Evolutionary conservation across 1,140 invertebrate species (phyloP).

Genomic region (Steinernema feltiae): DNA sequence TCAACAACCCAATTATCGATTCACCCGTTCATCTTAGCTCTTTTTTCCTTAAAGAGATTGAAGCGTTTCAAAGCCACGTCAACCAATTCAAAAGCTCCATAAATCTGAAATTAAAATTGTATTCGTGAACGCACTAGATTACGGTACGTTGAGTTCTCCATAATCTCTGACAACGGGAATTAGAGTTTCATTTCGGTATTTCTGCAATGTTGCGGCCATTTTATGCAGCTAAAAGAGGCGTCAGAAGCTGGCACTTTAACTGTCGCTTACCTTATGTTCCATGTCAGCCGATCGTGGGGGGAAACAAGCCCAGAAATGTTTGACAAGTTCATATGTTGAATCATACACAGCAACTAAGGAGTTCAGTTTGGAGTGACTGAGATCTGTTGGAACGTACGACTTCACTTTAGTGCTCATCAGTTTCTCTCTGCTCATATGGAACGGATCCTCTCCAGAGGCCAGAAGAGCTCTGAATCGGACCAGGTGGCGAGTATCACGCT

Average conservation of each 20-base stretch:
- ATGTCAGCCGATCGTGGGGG: constrained; percentile 39
- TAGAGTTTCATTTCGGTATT: not conserved
- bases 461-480: not conserved
- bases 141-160: too few relatives aligned
- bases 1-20: not conserved
- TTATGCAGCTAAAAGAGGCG: not conserved
- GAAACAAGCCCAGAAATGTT: constrained; percentile 53
- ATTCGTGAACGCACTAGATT: too few relatives aligned
- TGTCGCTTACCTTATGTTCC: constrained; percentile 40
- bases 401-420: constrained; percentile 4
- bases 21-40: not conserved
- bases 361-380: not conserved
- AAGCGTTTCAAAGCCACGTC: not conserved
- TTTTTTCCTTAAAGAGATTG: not conserved
- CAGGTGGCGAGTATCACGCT: not conserved
- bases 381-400: not conserved
- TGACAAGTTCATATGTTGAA: constrained; percentile 40
- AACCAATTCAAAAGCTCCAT: not conserved
- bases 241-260: not conserved
- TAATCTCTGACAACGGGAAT: not conserved
- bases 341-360: not conserved
- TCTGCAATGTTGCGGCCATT: not conserved
- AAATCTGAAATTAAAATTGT: too few relatives aligned
- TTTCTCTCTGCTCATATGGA: not conserved
- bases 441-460: not conserved